phyloP scores from a whole-genome alignment of 1,140 invertebrate species.

The Calliphora vicina region DNA sequence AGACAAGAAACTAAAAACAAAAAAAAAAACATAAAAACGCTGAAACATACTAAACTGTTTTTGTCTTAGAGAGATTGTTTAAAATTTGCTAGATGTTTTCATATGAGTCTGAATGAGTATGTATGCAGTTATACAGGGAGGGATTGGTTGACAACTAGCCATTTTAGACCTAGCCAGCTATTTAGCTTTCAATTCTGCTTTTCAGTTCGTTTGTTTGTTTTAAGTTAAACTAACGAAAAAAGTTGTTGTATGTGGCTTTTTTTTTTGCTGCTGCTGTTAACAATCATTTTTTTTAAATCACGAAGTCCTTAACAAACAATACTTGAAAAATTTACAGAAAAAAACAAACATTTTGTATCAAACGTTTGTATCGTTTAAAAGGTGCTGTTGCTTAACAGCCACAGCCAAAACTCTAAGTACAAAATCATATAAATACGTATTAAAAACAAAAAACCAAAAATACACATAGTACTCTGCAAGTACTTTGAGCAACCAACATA shows the following conservation, averaged over 20 bases:
- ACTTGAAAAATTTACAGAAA: not conserved
- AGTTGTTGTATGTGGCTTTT: not conserved
- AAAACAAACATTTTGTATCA: not conserved
- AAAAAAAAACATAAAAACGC: too few relatives aligned
- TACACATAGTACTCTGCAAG: too few relatives aligned
- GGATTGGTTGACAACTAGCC: slow-evolving; percentile 12
- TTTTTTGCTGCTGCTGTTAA: not conserved
- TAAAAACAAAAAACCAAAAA: too few relatives aligned
- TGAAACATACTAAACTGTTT: too few relatives aligned
- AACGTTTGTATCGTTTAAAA: not conserved
- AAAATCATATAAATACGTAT: not conserved
- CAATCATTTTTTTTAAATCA: slow-evolving; percentile 31
- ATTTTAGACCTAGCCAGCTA: not conserved
- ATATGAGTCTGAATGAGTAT: too few relatives aligned
- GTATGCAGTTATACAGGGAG: too few relatives aligned
- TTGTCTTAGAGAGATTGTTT: not conserved
- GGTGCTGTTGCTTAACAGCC: not conserved
- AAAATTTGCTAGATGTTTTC: not conserved
- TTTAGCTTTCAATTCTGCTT: not conserved
- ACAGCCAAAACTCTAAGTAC: not conserved
- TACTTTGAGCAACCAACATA: too few relatives aligned
- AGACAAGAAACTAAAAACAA: not conserved
- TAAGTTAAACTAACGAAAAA: not conserved
- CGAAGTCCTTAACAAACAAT: slow-evolving; percentile 28
- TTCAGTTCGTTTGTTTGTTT: not conserved